These are phyloP conservation scores for human DNA, from an alignment of 2,113 vertebrate species.

Conservation along the genomic window DNA sequence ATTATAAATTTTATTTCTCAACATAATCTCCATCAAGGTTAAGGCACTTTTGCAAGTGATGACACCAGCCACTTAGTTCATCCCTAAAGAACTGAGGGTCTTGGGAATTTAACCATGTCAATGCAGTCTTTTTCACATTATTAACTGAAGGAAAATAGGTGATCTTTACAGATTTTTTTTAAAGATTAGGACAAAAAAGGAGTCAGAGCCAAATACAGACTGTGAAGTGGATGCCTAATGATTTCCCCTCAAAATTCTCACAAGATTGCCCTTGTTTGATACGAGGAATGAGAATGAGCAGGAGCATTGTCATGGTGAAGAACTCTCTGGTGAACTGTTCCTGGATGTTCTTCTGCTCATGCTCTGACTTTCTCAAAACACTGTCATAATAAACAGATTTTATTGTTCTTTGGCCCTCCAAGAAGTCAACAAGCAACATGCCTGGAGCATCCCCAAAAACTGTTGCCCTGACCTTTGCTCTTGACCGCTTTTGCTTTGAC, in stretches of 20 bases:
- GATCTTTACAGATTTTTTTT: not conserved
- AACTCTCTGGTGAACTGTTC: not conserved
- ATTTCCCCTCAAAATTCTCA: not conserved
- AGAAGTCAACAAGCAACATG: not conserved
- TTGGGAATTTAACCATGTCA: not conserved
- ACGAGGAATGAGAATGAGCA: not conserved
- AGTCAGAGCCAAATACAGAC: not conserved
- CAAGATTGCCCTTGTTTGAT: not conserved
- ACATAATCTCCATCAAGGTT: not conserved
- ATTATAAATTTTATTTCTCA: not conserved
- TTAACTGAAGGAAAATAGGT: not conserved
- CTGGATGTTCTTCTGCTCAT: not conserved
- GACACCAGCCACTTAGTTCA: not conserved
- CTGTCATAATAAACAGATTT: not conserved
- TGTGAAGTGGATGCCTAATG: not conserved
- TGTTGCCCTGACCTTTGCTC: not conserved
- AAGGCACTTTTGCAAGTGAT: not conserved
- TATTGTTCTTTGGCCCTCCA: not conserved
- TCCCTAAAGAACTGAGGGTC: not conserved
- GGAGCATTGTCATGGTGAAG: not conserved
- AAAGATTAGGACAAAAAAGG: not conserved
- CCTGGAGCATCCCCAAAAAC: not conserved
- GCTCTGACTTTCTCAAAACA: not conserved
- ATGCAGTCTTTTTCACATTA: not conserved
- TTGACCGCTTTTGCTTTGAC: not conserved